Conservation (phyloP, 2,888 invertebrate species). For the Ganaspis brasiliensis region DNA sequence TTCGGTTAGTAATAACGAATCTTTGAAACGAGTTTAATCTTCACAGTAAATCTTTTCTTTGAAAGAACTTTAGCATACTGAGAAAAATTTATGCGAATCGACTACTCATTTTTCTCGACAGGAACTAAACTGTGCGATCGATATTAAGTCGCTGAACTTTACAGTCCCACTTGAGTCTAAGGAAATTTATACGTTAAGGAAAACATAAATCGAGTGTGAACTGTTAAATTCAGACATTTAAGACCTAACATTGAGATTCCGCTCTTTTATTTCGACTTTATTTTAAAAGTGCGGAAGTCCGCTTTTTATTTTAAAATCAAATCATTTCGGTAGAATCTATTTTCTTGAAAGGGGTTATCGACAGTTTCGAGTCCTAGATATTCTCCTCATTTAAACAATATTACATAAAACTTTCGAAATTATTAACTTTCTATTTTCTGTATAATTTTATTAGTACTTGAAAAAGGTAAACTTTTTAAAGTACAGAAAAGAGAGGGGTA, state of each 20-base stretch:
- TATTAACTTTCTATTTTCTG: too few species aligned
- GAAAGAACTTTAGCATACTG: background rate
- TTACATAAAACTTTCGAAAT: too few species aligned
- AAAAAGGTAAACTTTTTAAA: background rate
- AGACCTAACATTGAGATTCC: conserved; percentile 22
- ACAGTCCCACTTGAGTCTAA: conserved; percentile 74
- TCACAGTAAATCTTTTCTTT: background rate
- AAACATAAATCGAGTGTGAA: conserved; percentile 66
- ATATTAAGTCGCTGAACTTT: conserved; percentile 70
- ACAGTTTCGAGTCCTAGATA: conserved; percentile 19
- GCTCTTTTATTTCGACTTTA: background rate
- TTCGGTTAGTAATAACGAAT: conserved; percentile 22
- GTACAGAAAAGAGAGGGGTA: background rate
- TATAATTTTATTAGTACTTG: too few species aligned
- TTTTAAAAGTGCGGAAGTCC: background rate
- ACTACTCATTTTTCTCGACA: conserved; percentile 23
- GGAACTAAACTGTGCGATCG: conserved; percentile 24
- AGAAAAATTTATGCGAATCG: conserved; percentile 14
- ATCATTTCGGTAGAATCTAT: conserved; percentile 31
- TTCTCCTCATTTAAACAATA: background rate
- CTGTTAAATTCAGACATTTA: conserved; percentile 69
- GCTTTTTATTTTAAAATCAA: conserved; percentile 31
- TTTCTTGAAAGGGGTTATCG: conserved; percentile 18
- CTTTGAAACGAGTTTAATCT: background rate
- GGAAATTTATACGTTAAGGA: conserved; percentile 12